Evolutionary conservation across 1,140 invertebrate species (phyloP).

Genomic region (Agrypnia vestita): DNA sequence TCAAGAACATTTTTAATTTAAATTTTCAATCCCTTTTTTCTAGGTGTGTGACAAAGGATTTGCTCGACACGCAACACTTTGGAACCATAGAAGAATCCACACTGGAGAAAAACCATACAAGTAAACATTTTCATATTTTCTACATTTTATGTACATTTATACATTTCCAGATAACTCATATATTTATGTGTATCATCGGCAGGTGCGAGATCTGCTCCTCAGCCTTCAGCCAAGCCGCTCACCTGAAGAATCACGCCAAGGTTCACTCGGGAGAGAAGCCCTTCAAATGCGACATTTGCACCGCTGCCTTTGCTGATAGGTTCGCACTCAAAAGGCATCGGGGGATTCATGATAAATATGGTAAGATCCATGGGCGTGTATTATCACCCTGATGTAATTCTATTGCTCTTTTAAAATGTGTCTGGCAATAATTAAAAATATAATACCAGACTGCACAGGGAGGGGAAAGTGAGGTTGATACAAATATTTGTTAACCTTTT

Average conservation of each 20-base stretch:
- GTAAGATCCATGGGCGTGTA: slow-evolving; percentile 61
- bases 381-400: too few relatives aligned
- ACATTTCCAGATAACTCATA: not conserved
- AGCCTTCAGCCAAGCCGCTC: slow-evolving; percentile 90
- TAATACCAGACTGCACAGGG: too few relatives aligned
- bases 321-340: slow-evolving; percentile 85
- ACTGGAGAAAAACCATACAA: slow-evolving; percentile 93
- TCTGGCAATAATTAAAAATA: too few relatives aligned
- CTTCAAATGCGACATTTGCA: slow-evolving; percentile 88
- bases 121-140: slow-evolving; percentile 59
- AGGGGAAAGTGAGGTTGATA: too few relatives aligned
- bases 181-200: slow-evolving; percentile 21
- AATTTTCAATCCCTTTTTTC: not conserved
- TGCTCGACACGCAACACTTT: slow-evolving; percentile 87
- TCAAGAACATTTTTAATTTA: not conserved
- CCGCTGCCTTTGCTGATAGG: slow-evolving; percentile 88
- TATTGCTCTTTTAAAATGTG: too few relatives aligned
- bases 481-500: too few relatives aligned
- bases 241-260: slow-evolving; percentile 89
- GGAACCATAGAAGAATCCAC: slow-evolving; percentile 95
- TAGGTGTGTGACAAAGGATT: slow-evolving; percentile 91
- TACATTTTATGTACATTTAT: not conserved
- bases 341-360: slow-evolving; percentile 86
- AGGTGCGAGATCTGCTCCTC: slow-evolving; percentile 87
- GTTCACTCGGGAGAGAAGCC: slow-evolving; percentile 84